Conservation (phyloP, 2,888 invertebrate genomes). For the Andrena camellia region DNA sequence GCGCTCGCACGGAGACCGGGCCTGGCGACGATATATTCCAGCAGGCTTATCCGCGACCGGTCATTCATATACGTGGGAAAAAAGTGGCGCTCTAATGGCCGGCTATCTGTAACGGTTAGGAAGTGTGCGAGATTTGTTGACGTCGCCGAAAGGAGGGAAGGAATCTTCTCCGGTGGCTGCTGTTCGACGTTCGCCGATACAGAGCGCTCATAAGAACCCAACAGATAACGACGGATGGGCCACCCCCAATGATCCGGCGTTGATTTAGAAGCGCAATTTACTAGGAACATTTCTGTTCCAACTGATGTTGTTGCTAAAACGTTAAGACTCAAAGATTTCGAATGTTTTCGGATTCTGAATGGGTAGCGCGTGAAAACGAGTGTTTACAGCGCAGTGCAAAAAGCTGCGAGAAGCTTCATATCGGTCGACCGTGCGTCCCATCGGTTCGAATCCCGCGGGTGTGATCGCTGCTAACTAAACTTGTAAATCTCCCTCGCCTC, state of each 20-base stretch:
- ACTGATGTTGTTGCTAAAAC: neutral
- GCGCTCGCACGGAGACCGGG: conserved; percentile 71
- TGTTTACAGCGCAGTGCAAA: conserved; percentile 10
- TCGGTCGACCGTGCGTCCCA: conserved; percentile 63
- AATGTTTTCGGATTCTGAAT: neutral
- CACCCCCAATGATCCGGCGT: neutral
- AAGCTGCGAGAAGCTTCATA: conserved; percentile 70
- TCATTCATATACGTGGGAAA: conserved; percentile 82
- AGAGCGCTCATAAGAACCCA: conserved; percentile 15
- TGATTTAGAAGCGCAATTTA: neutral
- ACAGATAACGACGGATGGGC: conserved; percentile 13
- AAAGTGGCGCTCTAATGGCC: conserved; percentile 78
- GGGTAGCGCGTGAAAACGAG: neutral
- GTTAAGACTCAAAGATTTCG: neutral
- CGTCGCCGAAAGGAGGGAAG: conserved; percentile 46
- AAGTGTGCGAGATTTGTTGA: conserved; percentile 80
- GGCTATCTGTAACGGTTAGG: conserved; percentile 84
- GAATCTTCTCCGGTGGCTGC: conserved; percentile 29
- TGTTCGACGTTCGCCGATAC: conserved; percentile 25
- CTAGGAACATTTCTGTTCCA: neutral
- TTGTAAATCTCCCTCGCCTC: conserved; percentile 83
- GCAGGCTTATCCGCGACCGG: conserved; percentile 83
- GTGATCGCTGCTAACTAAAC: conserved; percentile 85
- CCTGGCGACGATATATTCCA: conserved; percentile 79
- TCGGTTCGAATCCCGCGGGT: conserved; percentile 80